A percentile compares a stretch with the other conserved stretches of the same genome.
phyloP scores from a whole-genome alignment of 2,888 invertebrate species.

The Hirtodrosophila duncani region DNA sequence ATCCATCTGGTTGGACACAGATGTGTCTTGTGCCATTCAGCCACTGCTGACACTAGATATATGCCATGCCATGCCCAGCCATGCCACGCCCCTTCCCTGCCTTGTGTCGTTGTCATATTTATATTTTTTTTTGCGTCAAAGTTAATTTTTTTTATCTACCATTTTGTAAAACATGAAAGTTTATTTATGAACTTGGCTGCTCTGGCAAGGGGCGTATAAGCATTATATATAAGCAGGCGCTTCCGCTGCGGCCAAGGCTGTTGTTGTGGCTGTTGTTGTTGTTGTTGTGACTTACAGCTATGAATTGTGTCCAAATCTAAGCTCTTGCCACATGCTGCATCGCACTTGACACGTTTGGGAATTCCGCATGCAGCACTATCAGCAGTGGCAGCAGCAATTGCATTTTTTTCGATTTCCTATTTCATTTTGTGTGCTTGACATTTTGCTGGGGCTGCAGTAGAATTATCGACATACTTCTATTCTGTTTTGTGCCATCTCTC shows the following conservation, averaged over 20 bases:
- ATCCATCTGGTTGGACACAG: too few relatives aligned
- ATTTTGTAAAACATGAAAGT: conserved; percentile 41
- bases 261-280: conserved; percentile 9
- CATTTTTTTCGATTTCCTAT: too few relatives aligned
- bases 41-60: conserved; percentile 57
- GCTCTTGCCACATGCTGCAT: conserved; percentile 47
- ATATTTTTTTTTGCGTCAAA: conserved; percentile 32
- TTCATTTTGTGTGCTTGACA: conserved; percentile 41
- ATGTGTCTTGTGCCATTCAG: conserved; percentile 60
- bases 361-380: conserved; percentile 20
- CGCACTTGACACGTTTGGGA: conserved; percentile 64
- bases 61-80: too few relatives aligned
- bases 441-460: conserved; percentile 48
- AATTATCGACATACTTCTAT: conserved; percentile 48
- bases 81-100: conserved; percentile 34
- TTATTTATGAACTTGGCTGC: conserved; percentile 14
- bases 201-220: conserved; percentile 12
- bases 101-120: conserved; percentile 37
- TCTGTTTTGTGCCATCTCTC: conserved; percentile 2
- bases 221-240: background rate
- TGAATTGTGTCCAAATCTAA: conserved; percentile 13
- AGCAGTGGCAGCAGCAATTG: too few relatives aligned
- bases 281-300: conserved; percentile 9
- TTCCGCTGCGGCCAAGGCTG: conserved; percentile 20
- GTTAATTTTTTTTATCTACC: conserved; percentile 21